Base-by-base conservation (phyloP, 2,113 vertebrate genomes). In the Meleagris gallopavo region DNA sequence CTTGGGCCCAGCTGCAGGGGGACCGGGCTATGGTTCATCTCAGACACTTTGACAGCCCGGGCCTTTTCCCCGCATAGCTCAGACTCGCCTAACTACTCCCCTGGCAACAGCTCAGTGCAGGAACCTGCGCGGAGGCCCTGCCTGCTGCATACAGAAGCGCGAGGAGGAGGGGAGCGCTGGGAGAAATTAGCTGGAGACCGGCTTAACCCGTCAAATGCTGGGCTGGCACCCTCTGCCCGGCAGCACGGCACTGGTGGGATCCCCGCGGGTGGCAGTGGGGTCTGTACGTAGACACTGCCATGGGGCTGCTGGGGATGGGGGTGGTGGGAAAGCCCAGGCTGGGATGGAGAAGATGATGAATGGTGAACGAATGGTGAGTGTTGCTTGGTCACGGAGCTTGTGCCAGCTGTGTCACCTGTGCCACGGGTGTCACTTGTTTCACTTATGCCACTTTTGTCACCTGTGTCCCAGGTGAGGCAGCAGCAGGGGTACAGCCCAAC, bases 61-160 rank as follows among this genome's bases (percentile, higher is more conserved):
- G 98, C 98, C 98, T 98, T 99, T 99, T 98, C 98, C 98, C 98
- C 94, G 97, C 99, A 99, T 99, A 98, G 98, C 98, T 98, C 94
- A 95, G 97, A 96, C 96, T 95, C 95, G 97, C 98, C 98, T 98
- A 97, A 89, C 94, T 96, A 98, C 98, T 99, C 98, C 99, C 99
- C 98, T 99, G 98, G 99, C 99, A 99, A 99, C 99, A 97, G 97
- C 97, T 96, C 97, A 97, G 98, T 97, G 74, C 97, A 89, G 86
- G 96, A 97, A 90, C 96, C 97, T 90, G 87, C 86, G 79, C 95
- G 82, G 95, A 93, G 94, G 92, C 94, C 96, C 93, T 93, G 97
- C 97, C 95, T 95, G 96, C 97, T 95, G 97, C 80, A 97, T 97
- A 96, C 96, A 93, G 95, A 96, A 97, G 97, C 95, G 90, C 30